Evolutionary conservation across 2,888 invertebrate species (phyloP).

Genomic region (Miltochrista miniata): DNA sequence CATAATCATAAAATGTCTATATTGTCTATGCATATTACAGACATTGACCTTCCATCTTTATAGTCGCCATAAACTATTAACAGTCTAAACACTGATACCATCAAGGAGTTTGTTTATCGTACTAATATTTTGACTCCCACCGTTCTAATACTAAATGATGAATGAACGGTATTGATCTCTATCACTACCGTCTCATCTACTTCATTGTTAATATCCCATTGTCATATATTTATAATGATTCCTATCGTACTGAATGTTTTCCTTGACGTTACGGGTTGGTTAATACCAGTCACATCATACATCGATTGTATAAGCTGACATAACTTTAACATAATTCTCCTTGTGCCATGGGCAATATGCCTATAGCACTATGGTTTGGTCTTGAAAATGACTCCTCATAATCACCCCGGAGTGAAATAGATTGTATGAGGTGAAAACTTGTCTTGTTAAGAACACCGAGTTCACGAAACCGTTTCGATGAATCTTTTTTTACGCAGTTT

Average conservation of each 20-base stretch:
- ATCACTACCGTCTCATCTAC: constrained; percentile 57
- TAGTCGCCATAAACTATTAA: constrained; percentile 43
- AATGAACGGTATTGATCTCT: constrained; percentile 62
- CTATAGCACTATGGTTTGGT: too few species aligned
- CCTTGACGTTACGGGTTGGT: constrained; percentile 47
- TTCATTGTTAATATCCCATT: constrained; percentile 70
- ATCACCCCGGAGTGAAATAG: too few species aligned
- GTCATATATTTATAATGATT: constrained; percentile 72
- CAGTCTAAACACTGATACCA: constrained; percentile 48
- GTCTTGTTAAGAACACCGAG: too few species aligned
- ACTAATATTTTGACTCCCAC: constrained; percentile 49
- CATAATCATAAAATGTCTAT: neutral
- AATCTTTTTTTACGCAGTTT: too few species aligned
- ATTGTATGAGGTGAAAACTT: too few species aligned
- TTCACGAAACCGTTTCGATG: too few species aligned
- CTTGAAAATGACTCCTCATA: too few species aligned
- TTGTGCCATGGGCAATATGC: too few species aligned
- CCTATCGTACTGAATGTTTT: constrained; percentile 57
- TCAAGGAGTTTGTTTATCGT: constrained; percentile 54
- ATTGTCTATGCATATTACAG: neutral
- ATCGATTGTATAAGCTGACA: too few species aligned
- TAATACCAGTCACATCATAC: neutral
- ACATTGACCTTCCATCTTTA: constrained; percentile 13
- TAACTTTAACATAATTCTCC: too few species aligned
- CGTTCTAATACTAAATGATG: constrained; percentile 53